A percentile compares a stretch with the other conserved stretches of the same genome.
Conservation (phyloP, 2,113 vertebrate genomes). For the Laterallus jamaicensis region DNA sequence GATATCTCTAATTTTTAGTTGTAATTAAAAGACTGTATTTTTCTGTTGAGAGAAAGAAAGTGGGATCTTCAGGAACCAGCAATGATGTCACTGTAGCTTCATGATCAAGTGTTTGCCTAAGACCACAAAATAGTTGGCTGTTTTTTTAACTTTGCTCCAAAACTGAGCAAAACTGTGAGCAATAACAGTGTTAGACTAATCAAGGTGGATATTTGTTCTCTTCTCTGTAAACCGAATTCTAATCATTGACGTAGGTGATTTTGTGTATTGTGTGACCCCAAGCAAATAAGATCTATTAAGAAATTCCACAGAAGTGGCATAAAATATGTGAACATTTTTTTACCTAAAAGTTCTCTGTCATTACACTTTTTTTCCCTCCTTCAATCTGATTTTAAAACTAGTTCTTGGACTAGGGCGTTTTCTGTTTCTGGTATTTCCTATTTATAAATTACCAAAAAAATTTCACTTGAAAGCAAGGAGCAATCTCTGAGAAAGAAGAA, state of each 20-base stretch:
- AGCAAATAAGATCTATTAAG: background rate
- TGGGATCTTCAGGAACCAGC: background rate
- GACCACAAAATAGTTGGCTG: background rate
- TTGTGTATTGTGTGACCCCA: background rate
- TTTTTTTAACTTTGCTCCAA: background rate
- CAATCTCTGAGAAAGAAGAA: background rate
- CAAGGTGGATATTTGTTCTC: background rate
- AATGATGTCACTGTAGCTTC: background rate
- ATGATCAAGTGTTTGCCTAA: background rate
- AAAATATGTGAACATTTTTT: background rate
- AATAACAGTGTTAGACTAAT: background rate
- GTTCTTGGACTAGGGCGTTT: background rate
- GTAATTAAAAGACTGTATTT: background rate
- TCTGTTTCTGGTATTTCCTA: background rate
- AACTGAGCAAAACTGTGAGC: background rate
- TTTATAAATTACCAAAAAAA: background rate
- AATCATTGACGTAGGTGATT: background rate
- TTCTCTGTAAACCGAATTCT: background rate
- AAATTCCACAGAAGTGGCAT: background rate
- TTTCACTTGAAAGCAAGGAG: background rate
- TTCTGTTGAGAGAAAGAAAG: background rate
- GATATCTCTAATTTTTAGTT: background rate
- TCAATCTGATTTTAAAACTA: background rate
- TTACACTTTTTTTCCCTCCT: background rate
- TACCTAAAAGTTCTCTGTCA: background rate